Evolutionary conservation across 2,797 vertebrate genomes (phyloP).

Genomic region (Spinus olivaceus): DNA sequence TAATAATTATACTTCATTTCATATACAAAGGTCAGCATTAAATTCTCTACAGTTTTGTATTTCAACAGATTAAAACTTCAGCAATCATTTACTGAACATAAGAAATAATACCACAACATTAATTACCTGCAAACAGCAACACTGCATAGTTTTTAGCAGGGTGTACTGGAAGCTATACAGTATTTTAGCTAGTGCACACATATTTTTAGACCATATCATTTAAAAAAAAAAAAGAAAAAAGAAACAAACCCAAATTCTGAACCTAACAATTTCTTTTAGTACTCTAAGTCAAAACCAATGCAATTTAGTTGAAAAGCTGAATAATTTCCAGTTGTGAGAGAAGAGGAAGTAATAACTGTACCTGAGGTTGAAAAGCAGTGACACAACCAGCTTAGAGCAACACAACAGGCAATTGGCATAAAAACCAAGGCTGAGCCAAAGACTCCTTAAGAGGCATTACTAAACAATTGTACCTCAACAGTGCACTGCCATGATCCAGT

Average conservation of each 20-base stretch:
- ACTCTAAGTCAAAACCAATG: background rate
- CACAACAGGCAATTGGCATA: background rate
- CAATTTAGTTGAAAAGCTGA: background rate
- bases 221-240: background rate
- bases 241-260: background rate
- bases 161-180: background rate
- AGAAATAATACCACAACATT: background rate
- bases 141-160: background rate
- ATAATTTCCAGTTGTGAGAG: background rate
- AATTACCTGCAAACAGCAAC: background rate
- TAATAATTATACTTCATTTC: background rate
- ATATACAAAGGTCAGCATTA: background rate
- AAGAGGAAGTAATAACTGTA: background rate
- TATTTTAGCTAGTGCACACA: background rate
- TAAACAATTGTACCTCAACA: background rate
- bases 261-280: background rate
- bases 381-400: background rate
- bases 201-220: background rate
- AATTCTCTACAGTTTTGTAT: background rate
- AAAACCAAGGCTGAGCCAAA: background rate
- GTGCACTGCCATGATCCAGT: background rate
- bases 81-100: background rate
- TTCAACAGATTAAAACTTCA: conserved; percentile 9
- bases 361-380: background rate
- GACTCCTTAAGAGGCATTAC: background rate